Conservation (phyloP, 2,888 invertebrate genomes). For the Tiliacea citrago region DNA sequence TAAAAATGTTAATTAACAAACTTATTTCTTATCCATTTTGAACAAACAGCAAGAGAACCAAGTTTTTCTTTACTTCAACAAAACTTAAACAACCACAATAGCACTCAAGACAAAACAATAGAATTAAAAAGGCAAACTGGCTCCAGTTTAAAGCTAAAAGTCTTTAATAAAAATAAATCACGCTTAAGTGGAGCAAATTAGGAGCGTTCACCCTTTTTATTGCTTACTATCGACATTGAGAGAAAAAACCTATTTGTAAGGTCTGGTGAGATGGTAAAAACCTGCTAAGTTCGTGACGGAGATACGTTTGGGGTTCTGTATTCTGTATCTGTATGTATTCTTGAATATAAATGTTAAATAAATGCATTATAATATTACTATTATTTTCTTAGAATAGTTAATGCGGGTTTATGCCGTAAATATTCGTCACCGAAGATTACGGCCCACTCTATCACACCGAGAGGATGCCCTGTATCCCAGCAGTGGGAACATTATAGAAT, state of each 20-base stretch:
- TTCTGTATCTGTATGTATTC: too few relatives aligned
- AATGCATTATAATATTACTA: neutral
- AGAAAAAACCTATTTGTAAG: conserved; percentile 62
- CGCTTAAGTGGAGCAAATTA: conserved; percentile 64
- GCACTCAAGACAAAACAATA: conserved; percentile 27
- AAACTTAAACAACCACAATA: conserved; percentile 28
- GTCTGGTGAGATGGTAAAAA: conserved; percentile 62
- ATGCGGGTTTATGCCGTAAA: too few relatives aligned
- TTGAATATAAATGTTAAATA: neutral
- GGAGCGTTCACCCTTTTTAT: conserved; percentile 68
- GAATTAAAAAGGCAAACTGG: conserved; percentile 50
- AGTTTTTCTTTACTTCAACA: conserved; percentile 14
- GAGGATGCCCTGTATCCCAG: too few relatives aligned
- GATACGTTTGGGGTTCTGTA: conserved; percentile 18
- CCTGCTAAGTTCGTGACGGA: conserved; percentile 18
- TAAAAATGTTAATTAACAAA: conserved; percentile 32
- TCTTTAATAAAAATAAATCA: conserved; percentile 66
- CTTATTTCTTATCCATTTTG: neutral
- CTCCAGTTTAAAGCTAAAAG: conserved; percentile 44
- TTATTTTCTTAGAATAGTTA: neutral
- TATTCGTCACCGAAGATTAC: neutral
- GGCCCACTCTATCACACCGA: too few relatives aligned
- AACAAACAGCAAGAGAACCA: neutral
- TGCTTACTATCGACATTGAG: conserved; percentile 58
- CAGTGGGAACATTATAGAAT: too few relatives aligned